A percentile compares a stretch with the other conserved stretches of the same genome.
Conservation (phyloP, 1,140 invertebrate species). For the Heliconius melpomene region DNA sequence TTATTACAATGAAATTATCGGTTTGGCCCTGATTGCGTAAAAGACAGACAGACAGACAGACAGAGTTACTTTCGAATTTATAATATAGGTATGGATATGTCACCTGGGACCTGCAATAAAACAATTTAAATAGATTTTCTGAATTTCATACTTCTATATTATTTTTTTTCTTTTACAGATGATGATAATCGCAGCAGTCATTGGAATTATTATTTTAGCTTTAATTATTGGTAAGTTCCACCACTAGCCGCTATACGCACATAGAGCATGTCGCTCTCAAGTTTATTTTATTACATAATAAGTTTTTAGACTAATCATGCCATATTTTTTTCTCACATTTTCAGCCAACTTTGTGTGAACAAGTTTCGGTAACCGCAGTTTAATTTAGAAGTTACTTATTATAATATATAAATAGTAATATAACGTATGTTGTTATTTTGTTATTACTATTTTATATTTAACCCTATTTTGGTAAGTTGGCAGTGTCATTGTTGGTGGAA, state of each 20-base stretch:
- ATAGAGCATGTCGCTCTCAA: slow-evolving; percentile 54
- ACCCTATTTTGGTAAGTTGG: slow-evolving; percentile 74
- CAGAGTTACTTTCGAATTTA: too few relatives aligned
- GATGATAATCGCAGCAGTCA: slow-evolving; percentile 96
- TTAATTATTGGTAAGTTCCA: slow-evolving; percentile 93
- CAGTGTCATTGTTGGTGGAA: slow-evolving; percentile 53
- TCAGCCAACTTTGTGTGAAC: slow-evolving; percentile 88
- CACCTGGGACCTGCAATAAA: too few relatives aligned
- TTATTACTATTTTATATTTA: slow-evolving; percentile 64
- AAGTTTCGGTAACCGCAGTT: slow-evolving; percentile 77
- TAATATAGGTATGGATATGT: too few relatives aligned
- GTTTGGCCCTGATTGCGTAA: too few relatives aligned
- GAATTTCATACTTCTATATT: too few relatives aligned
- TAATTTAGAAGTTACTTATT: slow-evolving; percentile 76
- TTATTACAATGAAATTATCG: too few relatives aligned
- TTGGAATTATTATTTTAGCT: slow-evolving; percentile 92
- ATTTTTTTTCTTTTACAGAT: slow-evolving; percentile 83
- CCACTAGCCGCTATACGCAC: slow-evolving; percentile 27
- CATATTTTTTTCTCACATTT: slow-evolving; percentile 79
- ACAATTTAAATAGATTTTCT: too few relatives aligned
- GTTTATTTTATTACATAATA: slow-evolving; percentile 51
- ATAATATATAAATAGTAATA: slow-evolving; percentile 79
- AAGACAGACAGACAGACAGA: too few relatives aligned
- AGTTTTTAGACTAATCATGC: slow-evolving; percentile 72
- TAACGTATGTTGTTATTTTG: slow-evolving; percentile 70